Evolutionary conservation across 2,113 vertebrate genomes (phyloP), one percentile per base, ranked within the genome.

Genomic region (Abramis brama): DNA sequence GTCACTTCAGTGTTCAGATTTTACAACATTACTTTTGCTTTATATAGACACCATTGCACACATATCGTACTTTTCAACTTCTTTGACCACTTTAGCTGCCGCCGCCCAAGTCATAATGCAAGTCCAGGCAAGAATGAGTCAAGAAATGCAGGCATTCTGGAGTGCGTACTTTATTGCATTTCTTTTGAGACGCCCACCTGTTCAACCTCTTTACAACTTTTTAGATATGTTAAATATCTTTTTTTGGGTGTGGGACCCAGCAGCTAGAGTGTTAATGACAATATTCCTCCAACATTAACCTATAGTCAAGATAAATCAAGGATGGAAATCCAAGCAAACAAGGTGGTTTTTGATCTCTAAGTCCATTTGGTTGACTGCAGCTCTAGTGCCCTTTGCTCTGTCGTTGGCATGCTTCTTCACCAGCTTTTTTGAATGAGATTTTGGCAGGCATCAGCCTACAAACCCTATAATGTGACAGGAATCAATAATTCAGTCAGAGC

Each of bases 401-500:
- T 36, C 8, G 17, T 23, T 21, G 50, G 50, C 68, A 59, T 43
- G 30, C n/a, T 39, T 25, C 5, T 71, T 59, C 25, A 12, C 36
- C 62, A 70, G 10, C 39, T 17, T 60, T 64, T 66, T 71, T 81
- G 68, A 75, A 68, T 50, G 30, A 76, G 60, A 62, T 15, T 33
- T 84, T 66, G 82, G 84, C 83, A 87, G 82, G 77, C 78, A 23
- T 84, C 64, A n/a, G 3, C 73, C 43, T 50, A 27, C 43, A 55
- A 55, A 77, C 74, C 27, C 45, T 55, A 25, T 55, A 89, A 27
- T 79, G 15, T 62, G 47, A 55, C 84, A 27, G 23, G 83, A 89
- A 91, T 90, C 88, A 80, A 90, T 90, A 85, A 39, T 33, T 77
- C n/a, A 68, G 27, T 70, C 89, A 13, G 13, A 75, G 75, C 70